Percentiles rank a stretch among this genome's conserved stretches.
phyloP scores from a whole-genome alignment of 2,888 invertebrate genomes.

The Hypsopygia costalis region DNA sequence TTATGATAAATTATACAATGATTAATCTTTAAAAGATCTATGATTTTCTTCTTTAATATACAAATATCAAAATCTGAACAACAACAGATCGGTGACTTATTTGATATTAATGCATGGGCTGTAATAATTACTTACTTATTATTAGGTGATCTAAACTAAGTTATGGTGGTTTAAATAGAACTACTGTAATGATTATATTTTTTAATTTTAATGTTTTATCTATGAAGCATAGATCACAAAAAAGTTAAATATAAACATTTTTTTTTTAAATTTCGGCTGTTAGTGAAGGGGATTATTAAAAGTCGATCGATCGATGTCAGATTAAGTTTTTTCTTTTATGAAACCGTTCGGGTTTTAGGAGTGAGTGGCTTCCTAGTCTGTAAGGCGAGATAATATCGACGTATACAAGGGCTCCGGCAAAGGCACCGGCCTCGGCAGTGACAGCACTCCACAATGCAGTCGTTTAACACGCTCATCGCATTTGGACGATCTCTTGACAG shows the following conservation, averaged over 20 bases:
- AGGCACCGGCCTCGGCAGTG: constrained; percentile 60
- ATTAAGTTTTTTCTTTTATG: constrained; percentile 41
- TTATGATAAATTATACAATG: too few relatives aligned
- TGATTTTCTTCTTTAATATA: too few relatives aligned
- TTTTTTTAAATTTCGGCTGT: constrained; percentile 18
- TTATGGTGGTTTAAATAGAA: too few relatives aligned
- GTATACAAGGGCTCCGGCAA: constrained; percentile 41
- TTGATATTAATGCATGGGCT: too few relatives aligned
- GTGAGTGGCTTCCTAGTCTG: constrained; percentile 50
- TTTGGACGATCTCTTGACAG: constrained; percentile 67
- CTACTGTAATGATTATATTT: too few relatives aligned
- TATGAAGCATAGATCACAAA: too few relatives aligned
- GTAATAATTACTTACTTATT: too few relatives aligned
- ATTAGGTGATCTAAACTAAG: too few relatives aligned
- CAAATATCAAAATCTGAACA: too few relatives aligned
- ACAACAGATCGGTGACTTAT: too few relatives aligned
- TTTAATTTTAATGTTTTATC: too few relatives aligned
- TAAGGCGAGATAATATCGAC: constrained; percentile 58
- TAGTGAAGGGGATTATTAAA: constrained; percentile 31
- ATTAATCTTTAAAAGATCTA: too few relatives aligned
- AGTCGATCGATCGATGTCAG: constrained; percentile 40
- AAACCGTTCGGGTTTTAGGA: constrained; percentile 30
- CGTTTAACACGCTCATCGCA: constrained; percentile 76
- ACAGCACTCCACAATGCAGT: constrained; percentile 70
- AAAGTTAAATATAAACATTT: constrained; percentile 16